Conservation (phyloP, 2,888 invertebrate species). For the Dryadula phaetusa region DNA sequence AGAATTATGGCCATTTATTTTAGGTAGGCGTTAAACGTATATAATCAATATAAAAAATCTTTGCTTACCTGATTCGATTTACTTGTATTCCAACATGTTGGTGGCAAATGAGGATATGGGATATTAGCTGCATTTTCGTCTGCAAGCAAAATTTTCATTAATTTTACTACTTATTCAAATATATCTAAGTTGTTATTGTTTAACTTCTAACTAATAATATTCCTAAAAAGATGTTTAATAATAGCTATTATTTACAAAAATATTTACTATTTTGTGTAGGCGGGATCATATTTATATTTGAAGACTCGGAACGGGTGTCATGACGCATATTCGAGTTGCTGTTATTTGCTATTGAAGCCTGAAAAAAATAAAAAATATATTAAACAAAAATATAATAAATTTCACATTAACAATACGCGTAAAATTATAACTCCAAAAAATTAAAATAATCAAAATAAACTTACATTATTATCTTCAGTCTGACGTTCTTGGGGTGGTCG, state of each 20-base stretch:
- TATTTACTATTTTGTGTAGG: conserved; percentile 68
- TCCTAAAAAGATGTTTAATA: too few species aligned
- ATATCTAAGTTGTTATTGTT: too few species aligned
- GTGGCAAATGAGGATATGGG: conserved; percentile 68
- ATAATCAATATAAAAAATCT: neutral
- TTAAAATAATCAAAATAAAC: conserved; percentile 38
- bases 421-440: too few species aligned
- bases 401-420: too few species aligned
- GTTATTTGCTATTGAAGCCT: conserved; percentile 63
- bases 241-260: too few species aligned
- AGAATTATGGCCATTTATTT: too few species aligned
- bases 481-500: conserved; percentile 69
- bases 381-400: neutral
- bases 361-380: conserved; percentile 35
- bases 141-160: conserved; percentile 49
- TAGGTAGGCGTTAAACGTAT: too few species aligned
- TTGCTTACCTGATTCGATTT: conserved; percentile 74
- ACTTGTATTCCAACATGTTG: conserved; percentile 70
- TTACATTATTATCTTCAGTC: conserved; percentile 67
- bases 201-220: too few species aligned
- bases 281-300: conserved; percentile 72
- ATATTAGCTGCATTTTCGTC: conserved; percentile 64
- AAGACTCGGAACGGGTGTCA: conserved; percentile 64
- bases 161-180: too few species aligned
- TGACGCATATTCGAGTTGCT: conserved; percentile 63